Conservation (phyloP, 2,888 invertebrate species). For the Mycalesis mineus region DNA sequence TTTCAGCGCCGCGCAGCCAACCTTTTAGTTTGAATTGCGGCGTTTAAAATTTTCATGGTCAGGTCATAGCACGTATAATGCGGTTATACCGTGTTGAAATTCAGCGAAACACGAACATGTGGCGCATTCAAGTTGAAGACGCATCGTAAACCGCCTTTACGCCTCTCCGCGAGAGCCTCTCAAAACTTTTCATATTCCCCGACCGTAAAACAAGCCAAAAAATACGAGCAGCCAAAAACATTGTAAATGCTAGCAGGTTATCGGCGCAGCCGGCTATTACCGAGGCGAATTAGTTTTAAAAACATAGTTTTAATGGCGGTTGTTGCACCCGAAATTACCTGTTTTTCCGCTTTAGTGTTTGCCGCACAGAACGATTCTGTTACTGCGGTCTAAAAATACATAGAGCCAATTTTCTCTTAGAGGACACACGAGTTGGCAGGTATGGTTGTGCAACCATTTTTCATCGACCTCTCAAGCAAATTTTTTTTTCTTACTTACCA, state of each 20-base stretch:
- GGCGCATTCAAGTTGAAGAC: slow-evolving; percentile 72
- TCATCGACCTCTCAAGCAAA: too few relatives aligned
- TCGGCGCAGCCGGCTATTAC: slow-evolving; percentile 54
- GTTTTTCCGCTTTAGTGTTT: slow-evolving; percentile 47
- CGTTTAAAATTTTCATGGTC: slow-evolving; percentile 75
- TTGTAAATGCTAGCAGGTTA: slow-evolving; percentile 73
- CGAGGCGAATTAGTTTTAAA: slow-evolving; percentile 67
- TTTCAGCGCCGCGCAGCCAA: slow-evolving; percentile 23
- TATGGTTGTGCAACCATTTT: slow-evolving; percentile 11
- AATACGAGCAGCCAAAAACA: slow-evolving; percentile 76
- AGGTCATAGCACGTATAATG: slow-evolving; percentile 71
- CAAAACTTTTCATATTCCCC: slow-evolving; percentile 77
- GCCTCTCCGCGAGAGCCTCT: slow-evolving; percentile 68
- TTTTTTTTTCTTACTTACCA: too few relatives aligned
- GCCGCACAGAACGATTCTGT: slow-evolving; percentile 36
- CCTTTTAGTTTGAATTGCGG: slow-evolving; percentile 58
- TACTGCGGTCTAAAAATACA: slow-evolving; percentile 44
- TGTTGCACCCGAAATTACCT: slow-evolving; percentile 59
- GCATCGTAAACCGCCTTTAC: slow-evolving; percentile 76
- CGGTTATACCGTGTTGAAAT: slow-evolving; percentile 63
- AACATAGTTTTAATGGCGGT: slow-evolving; percentile 67
- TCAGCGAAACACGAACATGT: slow-evolving; percentile 65
- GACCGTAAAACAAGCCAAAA: slow-evolving; percentile 74
- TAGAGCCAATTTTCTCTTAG: slow-evolving; percentile 40
- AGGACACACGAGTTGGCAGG: slow-evolving; percentile 38